These are phyloP conservation scores for Felis chaus DNA, from an alignment of 2,113 vertebrate species.

Conservation along the genomic window DNA sequence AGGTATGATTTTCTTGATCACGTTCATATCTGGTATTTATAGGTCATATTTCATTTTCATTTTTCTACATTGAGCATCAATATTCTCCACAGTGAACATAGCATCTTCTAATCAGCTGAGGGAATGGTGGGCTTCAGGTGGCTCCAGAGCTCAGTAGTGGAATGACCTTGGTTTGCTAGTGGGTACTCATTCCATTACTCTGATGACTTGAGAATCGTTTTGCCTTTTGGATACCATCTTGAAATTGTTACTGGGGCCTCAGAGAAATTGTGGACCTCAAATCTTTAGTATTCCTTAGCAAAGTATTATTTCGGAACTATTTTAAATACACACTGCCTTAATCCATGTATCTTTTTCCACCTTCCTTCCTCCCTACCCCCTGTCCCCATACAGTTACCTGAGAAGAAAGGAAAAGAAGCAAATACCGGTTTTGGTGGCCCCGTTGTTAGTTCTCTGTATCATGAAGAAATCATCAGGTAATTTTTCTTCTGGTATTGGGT, in stretches of 20 bases:
- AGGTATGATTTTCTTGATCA: slow-evolving; percentile 30
- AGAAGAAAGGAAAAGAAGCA: slow-evolving; percentile 89
- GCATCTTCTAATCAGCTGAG: background rate
- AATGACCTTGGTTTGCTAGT: background rate
- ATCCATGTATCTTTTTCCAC: background rate
- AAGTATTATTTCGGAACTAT: background rate
- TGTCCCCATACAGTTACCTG: slow-evolving; percentile 84
- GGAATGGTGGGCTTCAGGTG: background rate
- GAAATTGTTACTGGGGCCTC: background rate
- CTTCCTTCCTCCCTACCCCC: slow-evolving; percentile 56
- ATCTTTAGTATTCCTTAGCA: background rate
- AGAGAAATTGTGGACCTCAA: background rate
- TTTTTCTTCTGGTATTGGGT: slow-evolving; percentile 52
- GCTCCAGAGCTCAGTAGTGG: background rate
- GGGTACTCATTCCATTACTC: background rate
- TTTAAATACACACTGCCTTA: slow-evolving; percentile 20
- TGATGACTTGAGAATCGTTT: background rate
- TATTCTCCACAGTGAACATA: background rate
- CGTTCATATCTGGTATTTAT: background rate
- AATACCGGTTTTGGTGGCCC: slow-evolving; percentile 92
- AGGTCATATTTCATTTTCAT: slow-evolving; percentile 7
- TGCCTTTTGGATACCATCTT: background rate
- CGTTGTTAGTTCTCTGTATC: slow-evolving; percentile 95
- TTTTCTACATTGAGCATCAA: background rate
- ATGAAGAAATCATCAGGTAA: slow-evolving; percentile 98